A percentile compares a stretch with the other conserved stretches of the same genome.
phyloP scores from a whole-genome alignment of 2,888 invertebrate genomes.

The Cataglyphis livida region DNA sequence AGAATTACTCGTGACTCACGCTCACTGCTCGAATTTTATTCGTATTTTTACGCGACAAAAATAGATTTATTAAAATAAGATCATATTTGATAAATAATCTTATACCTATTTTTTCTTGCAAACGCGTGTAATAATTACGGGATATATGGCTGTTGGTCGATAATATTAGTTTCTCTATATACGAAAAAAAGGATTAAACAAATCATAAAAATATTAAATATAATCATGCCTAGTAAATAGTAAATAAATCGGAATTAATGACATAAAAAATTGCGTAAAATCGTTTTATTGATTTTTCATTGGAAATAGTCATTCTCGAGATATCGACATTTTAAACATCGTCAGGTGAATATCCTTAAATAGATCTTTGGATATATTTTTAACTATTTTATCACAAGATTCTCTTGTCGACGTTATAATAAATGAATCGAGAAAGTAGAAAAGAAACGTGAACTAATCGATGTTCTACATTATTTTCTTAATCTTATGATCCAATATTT shows the following conservation, averaged over 20 bases:
- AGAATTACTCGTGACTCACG: conserved; percentile 9
- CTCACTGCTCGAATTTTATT: conserved; percentile 25
- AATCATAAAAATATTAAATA: neutral
- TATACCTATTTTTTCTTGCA: too few relatives aligned
- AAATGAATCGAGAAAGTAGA: conserved; percentile 4
- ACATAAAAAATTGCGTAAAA: neutral
- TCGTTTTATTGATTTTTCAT: neutral
- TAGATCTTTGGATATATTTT: conserved; percentile 25
- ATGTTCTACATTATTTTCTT: conserved; percentile 15
- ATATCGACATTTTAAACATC: conserved; percentile 12
- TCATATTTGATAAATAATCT: too few relatives aligned
- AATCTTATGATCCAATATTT: conserved; percentile 10
- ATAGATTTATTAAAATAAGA: too few relatives aligned
- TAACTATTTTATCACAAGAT: neutral
- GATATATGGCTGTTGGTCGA: conserved; percentile 4
- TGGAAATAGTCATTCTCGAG: neutral
- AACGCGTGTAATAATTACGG: neutral
- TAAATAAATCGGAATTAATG: conserved; percentile 2
- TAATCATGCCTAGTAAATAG: neutral
- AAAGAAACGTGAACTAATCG: conserved; percentile 2
- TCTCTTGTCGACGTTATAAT: neutral
- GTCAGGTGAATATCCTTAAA: neutral
- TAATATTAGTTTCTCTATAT: conserved; percentile 1
- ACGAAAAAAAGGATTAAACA: neutral
- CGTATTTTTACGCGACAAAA: neutral